phyloP scores from a whole-genome alignment of 2,113 vertebrate species.

The Hemiprocne comata region DNA sequence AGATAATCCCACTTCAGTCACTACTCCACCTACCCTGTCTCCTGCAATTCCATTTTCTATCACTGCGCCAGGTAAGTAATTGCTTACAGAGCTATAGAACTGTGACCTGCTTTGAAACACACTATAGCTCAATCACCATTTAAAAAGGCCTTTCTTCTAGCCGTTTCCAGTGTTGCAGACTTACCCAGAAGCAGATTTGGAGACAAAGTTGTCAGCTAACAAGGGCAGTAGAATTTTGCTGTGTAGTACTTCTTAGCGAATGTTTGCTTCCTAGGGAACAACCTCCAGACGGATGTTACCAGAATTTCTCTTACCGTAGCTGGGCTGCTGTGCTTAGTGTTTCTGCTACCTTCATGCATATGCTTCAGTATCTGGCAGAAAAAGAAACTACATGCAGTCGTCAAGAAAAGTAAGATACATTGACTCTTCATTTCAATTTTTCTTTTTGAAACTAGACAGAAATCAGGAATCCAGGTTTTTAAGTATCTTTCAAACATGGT shows the following conservation, averaged over 20 bases:
- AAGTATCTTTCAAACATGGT: background rate
- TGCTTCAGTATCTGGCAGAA: slow-evolving; percentile 12
- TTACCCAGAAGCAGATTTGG: background rate
- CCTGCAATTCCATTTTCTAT: background rate
- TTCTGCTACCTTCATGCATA: background rate
- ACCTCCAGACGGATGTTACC: background rate
- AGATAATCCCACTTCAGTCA: background rate
- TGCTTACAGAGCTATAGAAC: background rate
- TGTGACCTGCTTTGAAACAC: background rate
- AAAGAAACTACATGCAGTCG: slow-evolving; percentile 52
- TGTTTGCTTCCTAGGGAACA: slow-evolving; percentile 21
- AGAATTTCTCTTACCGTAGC: background rate
- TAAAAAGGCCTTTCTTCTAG: background rate
- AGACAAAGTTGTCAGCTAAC: background rate
- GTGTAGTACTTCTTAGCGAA: background rate
- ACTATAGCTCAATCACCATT: background rate
- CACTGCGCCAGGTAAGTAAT: slow-evolving; percentile 8
- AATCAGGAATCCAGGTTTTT: background rate
- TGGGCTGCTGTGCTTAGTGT: background rate
- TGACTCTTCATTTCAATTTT: background rate
- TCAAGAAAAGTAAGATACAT: slow-evolving; percentile 75
- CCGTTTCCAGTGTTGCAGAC: background rate
- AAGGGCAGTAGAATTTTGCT: background rate
- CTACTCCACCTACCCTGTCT: background rate
- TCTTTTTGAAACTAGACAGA: background rate